Percentiles rank a stretch among this genome's conserved stretches.
Conservation (phyloP, 2,797 vertebrate species). For the Microchirus variegatus region DNA sequence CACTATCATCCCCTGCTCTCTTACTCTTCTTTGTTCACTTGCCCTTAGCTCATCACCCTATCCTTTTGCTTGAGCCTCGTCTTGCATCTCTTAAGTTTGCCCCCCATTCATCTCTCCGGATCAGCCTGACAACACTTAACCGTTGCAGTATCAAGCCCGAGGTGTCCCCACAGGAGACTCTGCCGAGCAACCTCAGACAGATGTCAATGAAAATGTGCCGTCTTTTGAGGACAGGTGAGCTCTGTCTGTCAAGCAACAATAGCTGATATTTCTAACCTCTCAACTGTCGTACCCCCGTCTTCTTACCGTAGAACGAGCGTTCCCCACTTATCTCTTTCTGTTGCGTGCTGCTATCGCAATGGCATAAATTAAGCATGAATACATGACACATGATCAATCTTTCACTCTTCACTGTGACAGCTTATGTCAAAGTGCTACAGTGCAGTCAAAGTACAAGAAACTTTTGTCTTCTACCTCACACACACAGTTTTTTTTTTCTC, state of each 20-base stretch:
- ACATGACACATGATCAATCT: constrained; percentile 62
- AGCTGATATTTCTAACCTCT: constrained; percentile 11
- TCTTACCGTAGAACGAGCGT: constrained; percentile 36
- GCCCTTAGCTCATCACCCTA: constrained; percentile 4
- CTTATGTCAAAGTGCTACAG: constrained; percentile 40
- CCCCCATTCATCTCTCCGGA: background rate
- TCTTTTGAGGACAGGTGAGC: constrained; percentile 62
- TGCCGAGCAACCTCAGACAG: constrained; percentile 58
- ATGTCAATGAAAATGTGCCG: constrained; percentile 57
- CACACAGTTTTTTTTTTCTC: constrained; percentile 14
- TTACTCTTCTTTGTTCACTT: constrained; percentile 3
- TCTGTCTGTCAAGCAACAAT: constrained; percentile 45
- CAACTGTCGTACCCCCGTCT: constrained; percentile 36
- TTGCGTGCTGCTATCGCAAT: constrained; percentile 40
- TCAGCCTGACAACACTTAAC: constrained; percentile 51
- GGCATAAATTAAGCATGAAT: constrained; percentile 35
- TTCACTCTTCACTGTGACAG: constrained; percentile 38
- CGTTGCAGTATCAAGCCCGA: constrained; percentile 56
- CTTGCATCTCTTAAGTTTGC: constrained; percentile 31
- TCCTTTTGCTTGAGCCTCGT: background rate
- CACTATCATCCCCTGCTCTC: background rate
- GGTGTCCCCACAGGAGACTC: constrained; percentile 45
- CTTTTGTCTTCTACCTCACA: constrained; percentile 1
- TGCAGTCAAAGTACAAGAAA: constrained; percentile 16
- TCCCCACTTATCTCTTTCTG: constrained; percentile 31